Conservation (phyloP, 2,113 vertebrate genomes). For the Collichthys lucidus region DNA sequence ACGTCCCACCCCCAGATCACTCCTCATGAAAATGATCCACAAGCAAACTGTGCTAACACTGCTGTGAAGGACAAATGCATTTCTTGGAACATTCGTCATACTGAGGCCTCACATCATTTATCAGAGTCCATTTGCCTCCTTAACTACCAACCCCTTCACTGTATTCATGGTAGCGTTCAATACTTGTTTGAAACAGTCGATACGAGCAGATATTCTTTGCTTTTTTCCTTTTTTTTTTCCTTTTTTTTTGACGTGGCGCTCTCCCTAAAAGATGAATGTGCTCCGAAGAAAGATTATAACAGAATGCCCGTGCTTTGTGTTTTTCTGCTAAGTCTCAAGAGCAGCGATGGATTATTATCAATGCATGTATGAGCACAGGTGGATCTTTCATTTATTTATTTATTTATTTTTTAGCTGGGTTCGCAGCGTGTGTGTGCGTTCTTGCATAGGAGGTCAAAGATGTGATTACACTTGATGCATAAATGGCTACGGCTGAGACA, state of each 20-base stretch:
- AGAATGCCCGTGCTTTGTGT: slow-evolving; percentile 33
- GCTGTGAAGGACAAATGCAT: slow-evolving; percentile 64
- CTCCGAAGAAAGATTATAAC: slow-evolving; percentile 19
- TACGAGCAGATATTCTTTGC: slow-evolving; percentile 37
- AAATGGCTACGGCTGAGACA: slow-evolving; percentile 15
- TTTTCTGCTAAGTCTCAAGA: slow-evolving; percentile 45
- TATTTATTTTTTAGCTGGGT: not conserved
- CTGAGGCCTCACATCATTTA: slow-evolving; percentile 55
- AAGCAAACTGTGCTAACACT: slow-evolving; percentile 47
- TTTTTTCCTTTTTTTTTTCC: slow-evolving; percentile 29
- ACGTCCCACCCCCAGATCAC: slow-evolving; percentile 46
- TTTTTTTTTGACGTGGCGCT: slow-evolving; percentile 47
- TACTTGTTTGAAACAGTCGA: slow-evolving; percentile 43
- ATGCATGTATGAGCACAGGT: slow-evolving; percentile 23
- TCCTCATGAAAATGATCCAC: slow-evolving; percentile 58
- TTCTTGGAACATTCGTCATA: slow-evolving; percentile 63
- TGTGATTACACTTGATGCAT: slow-evolving; percentile 41
- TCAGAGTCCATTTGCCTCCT: slow-evolving; percentile 62
- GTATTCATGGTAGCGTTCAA: slow-evolving; percentile 51
- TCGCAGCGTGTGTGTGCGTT: slow-evolving; percentile 15
- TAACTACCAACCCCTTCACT: slow-evolving; percentile 31
- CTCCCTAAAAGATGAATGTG: slow-evolving; percentile 49
- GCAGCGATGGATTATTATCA: slow-evolving; percentile 43
- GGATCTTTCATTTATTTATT: slow-evolving; percentile 1
- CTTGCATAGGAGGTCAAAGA: slow-evolving; percentile 51